Percentiles rank a stretch among this genome's conserved stretches.
Evolutionary conservation across 2,113 vertebrate species (phyloP).

Genomic region (Mormoops blainvillei): DNA sequence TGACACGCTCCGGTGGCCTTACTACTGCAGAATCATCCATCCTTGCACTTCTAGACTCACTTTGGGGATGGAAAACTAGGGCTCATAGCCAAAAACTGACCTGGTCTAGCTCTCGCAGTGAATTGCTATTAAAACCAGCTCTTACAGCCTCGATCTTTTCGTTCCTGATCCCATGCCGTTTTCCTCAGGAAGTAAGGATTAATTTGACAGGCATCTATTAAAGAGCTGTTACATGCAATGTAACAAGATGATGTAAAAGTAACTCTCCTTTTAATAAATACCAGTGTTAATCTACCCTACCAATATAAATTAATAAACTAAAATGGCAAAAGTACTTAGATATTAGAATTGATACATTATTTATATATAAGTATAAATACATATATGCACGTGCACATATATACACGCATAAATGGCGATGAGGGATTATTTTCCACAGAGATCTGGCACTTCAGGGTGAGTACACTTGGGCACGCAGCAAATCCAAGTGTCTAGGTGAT

Average conservation of each 20-base stretch:
- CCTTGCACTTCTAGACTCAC: neutral
- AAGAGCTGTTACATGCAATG: neutral
- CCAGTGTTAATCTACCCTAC: neutral
- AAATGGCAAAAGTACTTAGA: neutral
- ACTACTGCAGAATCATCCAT: neutral
- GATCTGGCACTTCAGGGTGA: neutral
- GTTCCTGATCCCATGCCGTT: neutral
- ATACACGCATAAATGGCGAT: neutral
- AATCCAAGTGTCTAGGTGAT: neutral
- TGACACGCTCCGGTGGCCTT: too few species aligned
- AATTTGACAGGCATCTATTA: neutral
- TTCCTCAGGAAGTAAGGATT: neutral
- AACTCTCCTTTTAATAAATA: neutral
- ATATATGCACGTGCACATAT: neutral
- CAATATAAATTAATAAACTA: neutral
- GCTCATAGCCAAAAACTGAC: neutral
- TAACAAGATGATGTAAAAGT: neutral
- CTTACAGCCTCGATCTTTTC: neutral
- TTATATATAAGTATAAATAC: neutral
- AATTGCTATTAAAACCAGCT: neutral
- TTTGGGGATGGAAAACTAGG: neutral
- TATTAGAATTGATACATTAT: neutral
- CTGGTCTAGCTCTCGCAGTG: neutral
- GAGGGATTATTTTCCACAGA: neutral
- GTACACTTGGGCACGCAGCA: neutral